Base-by-base conservation (phyloP, 2,797 vertebrate species). In the Mormyrops attenuatus region DNA sequence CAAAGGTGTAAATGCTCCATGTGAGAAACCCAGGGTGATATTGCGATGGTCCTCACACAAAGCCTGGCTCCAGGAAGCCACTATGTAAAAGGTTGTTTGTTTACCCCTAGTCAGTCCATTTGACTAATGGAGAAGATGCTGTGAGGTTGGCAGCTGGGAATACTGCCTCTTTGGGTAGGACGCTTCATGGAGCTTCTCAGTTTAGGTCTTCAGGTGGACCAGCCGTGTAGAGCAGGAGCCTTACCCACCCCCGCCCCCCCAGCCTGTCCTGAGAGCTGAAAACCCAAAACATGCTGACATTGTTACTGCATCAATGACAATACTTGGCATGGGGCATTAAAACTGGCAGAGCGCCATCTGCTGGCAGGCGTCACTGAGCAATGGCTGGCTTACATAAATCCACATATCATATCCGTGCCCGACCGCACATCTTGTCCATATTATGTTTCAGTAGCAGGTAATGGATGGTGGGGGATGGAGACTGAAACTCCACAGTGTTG, bases 71-170 rank as follows among this genome's bases (percentile, higher is more conserved):
- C 30, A 91, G 91, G 69, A 89, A 88, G 88, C 89, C 85, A 55
- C 87, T 89, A 88, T 88, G 63, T 69, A 22, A 52, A 88, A 6
- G 88, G 89, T 55, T 89, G 69, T 90, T 66, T 90, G 90, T 52
- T 66, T 88, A 85, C 50, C 91, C 88, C 66, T 89, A 89, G 91
- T 88, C 55, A 89, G 90, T 89, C 87, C 85, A 90, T 87, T 38
- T 69, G 63, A 86, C 85, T 89, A 85, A 90, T 89, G 63, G 73
- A 50, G 34, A 80, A 34, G 63, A 89, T 92, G 91, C 90, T 90
- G 88, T 20, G 88, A 53, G 89, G 89, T 47, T 90, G 88, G 15
- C 9, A n/a, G 49, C 7, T 63, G 49, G 90, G 89, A 34, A 30
- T 44, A 26, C 85, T 77, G 63, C 7, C 4, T 50, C 85, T n/a